Conservation (phyloP, 2,113 vertebrate species). For the Rhinoderma darwinii region DNA sequence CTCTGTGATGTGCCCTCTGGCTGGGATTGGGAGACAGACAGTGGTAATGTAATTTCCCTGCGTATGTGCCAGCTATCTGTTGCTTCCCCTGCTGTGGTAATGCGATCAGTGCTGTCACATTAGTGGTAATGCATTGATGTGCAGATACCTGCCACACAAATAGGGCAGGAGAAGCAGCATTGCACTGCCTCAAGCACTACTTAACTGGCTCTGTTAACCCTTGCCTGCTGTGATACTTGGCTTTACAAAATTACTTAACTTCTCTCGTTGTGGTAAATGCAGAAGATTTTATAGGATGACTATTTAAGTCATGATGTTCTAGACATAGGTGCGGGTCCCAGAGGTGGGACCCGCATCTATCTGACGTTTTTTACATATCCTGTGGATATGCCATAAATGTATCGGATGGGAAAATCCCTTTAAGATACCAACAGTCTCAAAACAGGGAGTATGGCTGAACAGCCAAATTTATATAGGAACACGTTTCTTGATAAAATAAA, state of each 20-base stretch:
- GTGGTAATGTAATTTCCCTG: conserved; percentile 74
- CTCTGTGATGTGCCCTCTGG: conserved; percentile 51
- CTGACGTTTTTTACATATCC: too few relatives aligned
- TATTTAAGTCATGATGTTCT: too few relatives aligned
- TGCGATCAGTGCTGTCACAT: conserved; percentile 75
- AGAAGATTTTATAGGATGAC: not conserved
- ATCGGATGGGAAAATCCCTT: too few relatives aligned
- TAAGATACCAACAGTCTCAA: too few relatives aligned
- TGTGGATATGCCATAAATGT: too few relatives aligned
- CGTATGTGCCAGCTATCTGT: conserved; percentile 67
- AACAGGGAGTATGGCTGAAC: too few relatives aligned
- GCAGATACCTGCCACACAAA: conserved; percentile 55
- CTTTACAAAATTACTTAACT: not conserved
- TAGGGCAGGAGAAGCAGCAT: conserved; percentile 33
- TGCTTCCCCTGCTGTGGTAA: conserved; percentile 71
- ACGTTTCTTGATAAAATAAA: too few relatives aligned
- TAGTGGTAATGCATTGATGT: conserved; percentile 73
- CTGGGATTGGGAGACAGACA: conserved; percentile 72
- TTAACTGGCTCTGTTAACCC: conserved; percentile 32
- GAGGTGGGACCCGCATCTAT: too few relatives aligned
- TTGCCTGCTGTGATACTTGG: not conserved
- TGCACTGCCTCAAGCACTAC: conserved; percentile 12
- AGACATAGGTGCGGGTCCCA: too few relatives aligned
- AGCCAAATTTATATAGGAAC: too few relatives aligned
- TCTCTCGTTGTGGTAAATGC: not conserved